Evolutionary conservation across 2,888 invertebrate genomes (phyloP).

Genomic region (Heliconius sara): DNA sequence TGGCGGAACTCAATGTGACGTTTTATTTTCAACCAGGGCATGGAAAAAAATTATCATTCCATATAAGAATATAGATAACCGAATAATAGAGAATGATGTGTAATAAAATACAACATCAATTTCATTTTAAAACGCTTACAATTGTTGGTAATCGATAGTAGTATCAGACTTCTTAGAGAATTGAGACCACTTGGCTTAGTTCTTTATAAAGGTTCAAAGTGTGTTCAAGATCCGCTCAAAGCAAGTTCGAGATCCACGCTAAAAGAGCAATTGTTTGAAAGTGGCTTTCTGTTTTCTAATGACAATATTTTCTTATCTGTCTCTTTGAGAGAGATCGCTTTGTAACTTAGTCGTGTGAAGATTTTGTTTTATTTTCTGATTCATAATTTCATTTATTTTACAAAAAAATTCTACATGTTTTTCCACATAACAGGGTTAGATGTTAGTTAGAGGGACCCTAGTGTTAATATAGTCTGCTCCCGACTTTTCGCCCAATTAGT

Average conservation of each 20-base stretch:
- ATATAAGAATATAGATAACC: too few species aligned
- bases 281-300: constrained; percentile 11
- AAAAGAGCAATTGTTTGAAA: constrained; percentile 21
- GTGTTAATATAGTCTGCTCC: neutral
- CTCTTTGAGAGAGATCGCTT: neutral
- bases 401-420: too few species aligned
- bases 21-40: neutral
- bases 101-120: neutral
- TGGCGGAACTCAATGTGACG: neutral
- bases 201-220: constrained; percentile 20
- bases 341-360: neutral
- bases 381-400: too few species aligned
- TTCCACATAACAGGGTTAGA: neutral
- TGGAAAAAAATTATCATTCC: neutral
- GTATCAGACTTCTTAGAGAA: constrained; percentile 11
- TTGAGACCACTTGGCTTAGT: constrained; percentile 21
- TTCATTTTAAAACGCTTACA: neutral
- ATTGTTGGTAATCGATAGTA: neutral
- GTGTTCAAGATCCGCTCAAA: constrained; percentile 10
- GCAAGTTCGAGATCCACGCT: constrained; percentile 5
- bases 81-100: neutral
- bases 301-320: constrained; percentile 22
- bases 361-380: too few species aligned
- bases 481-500: neutral
- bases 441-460: neutral